Evolutionary conservation across 2,888 invertebrate genomes (phyloP), one percentile per base, ranked within the genome.

Genomic region (Galerucella pusilla): DNA sequence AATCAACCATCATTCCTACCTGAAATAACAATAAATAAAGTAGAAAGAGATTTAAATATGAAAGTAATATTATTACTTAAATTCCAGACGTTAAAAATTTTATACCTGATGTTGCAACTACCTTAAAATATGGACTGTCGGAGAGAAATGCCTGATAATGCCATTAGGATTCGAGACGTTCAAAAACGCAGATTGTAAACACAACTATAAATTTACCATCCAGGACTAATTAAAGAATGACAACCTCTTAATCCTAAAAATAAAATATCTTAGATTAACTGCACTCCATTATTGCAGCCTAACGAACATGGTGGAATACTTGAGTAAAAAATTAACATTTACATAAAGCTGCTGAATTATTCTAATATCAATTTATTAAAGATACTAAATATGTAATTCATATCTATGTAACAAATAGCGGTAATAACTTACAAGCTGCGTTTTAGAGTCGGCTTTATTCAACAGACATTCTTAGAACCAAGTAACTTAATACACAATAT

Each of bases 61-160:
- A 81, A 82, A 80, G 79, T 81, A 79, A 79, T 79, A 80, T 79
- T 79, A 81, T 80, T 76, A 77, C 78, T 80, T 80, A 77, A 82
- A 80, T 80, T 79, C 80, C 78, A 75, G 65, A 57, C 75, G 73
- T 71, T 77, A 75, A 77, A 76, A 76, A 77, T 68, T 68, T 78
- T 78, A 78, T 80, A 80, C 76, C 78, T 75, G 78, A 78, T 82
- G 82, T 80, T 80, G 81, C 81, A 83, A 83, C 72, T 69, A 74
- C 78, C 76, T 78, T 81, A 80, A 84, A 84, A 82, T 83, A 84
- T 82, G 81, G 80, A 79, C 83, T 84, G 84, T 82, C 84, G 82
- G 78, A 81, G 71, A 78, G 79, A 81, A 82, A 84, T 81, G 81
- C 80, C 78, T 81, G 81, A 83, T 83, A 83, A 83, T 83, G 78